Evolutionary conservation across 2,888 invertebrate species (phyloP).

Genomic region (Dorcus parallelipipedus): DNA sequence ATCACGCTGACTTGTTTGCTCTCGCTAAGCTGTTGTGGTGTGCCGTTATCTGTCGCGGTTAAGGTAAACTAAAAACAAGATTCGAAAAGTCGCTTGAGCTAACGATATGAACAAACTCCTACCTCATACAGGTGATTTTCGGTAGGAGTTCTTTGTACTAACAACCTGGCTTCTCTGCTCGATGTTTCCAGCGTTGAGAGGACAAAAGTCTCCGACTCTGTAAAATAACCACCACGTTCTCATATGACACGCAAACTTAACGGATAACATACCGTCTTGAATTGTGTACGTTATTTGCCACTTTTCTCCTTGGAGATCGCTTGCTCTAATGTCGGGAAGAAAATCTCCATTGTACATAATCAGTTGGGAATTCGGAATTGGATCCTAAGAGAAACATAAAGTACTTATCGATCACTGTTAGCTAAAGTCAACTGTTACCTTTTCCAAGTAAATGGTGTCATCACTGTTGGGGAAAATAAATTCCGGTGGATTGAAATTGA

Average conservation of each 20-base stretch:
- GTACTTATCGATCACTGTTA: background rate
- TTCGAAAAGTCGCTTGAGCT: too few species aligned
- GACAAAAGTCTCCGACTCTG: too few species aligned
- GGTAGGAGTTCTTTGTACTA: too few species aligned
- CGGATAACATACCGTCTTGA: constrained; percentile 34
- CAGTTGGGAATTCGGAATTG: constrained; percentile 28
- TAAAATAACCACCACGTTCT: too few species aligned
- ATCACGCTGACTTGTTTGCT: constrained; percentile 39
- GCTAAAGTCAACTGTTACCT: constrained; percentile 38
- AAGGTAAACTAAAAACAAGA: background rate
- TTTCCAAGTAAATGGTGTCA: constrained; percentile 46
- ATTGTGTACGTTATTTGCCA: constrained; percentile 53
- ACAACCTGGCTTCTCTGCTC: too few species aligned
- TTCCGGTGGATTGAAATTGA: constrained; percentile 57
- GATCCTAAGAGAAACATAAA: constrained; percentile 17
- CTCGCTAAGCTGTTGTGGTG: constrained; percentile 33
- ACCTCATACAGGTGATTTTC: too few species aligned
- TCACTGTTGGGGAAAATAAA: constrained; percentile 53
- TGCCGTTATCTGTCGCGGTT: background rate
- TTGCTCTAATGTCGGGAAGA: constrained; percentile 51
- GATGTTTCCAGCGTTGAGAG: too few species aligned
- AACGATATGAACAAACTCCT: too few species aligned
- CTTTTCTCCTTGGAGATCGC: constrained; percentile 58
- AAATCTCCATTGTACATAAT: constrained; percentile 41
- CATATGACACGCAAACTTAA: too few species aligned